Base-by-base conservation (phyloP, 1,140 invertebrate genomes). In the Drosophila repleta region DNA sequence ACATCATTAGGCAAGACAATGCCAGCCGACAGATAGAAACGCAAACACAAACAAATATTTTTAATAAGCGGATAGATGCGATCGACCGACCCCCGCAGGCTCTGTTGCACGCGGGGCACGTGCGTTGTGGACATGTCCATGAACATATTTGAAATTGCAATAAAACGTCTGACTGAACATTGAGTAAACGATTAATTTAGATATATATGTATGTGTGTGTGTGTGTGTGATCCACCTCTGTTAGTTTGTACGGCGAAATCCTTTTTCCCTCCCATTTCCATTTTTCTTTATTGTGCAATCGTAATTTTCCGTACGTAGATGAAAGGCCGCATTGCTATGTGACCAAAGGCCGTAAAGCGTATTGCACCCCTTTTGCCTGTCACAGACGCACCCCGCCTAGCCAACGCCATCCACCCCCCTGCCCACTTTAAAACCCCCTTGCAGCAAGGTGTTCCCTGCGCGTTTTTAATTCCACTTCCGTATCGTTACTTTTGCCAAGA, bases 161-260 rank as follows among this genome's bases (percentile, higher is more conserved):
- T 87, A 83, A 87, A 87, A 88, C 76, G 79, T 83, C 66, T 88
- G 79, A 81, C 64, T 88, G 72, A 70, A 71, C 83, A 74, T 69
- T 61, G 57, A 68, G 53, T 71, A 66, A n/a, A 52, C 65, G 79
- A 88, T 85, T 83, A 87, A 87, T 87, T 79, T 83, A 65, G 80
- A 80, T 76, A 74, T 74, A 56, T 51, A 21, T 21, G 2, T 7
- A 37, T 43, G 6, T 15, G 18, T 37, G 4, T 24, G 21, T 24
- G 4, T 24, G 21, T 24, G 21, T 35, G 32, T 35, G 32, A 35
- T 35, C 32, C 32, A 35, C 8, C 29, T 32, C 58, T 53, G 51
- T 69, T 32, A 32, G 10, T 32, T 32, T 11, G 13, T 37, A 69
- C 55, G 35, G 55, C 48, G 63, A 74, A 74, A 72, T 74, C 66